Conservation (phyloP, 1,140 invertebrate genomes). For the Ceratina calcarata region DNA sequence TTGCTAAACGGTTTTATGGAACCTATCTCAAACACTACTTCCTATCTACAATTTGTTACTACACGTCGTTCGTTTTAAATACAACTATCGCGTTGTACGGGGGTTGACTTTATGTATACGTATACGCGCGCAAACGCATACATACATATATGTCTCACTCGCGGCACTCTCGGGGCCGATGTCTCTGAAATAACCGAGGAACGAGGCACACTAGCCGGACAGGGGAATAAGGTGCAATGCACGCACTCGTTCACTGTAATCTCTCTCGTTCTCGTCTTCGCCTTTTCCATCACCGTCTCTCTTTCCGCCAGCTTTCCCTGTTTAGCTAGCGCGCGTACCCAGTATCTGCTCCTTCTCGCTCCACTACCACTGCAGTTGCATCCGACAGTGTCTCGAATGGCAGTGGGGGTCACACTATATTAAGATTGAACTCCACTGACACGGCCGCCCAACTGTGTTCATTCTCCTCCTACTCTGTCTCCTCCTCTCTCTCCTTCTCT, state of each 20-base stretch:
- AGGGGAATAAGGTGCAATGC: constrained; percentile 77
- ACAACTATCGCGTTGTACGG: background rate
- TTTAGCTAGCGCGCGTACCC: background rate
- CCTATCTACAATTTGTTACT: too few relatives aligned
- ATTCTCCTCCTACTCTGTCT: constrained; percentile 62
- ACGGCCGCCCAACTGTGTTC: constrained; percentile 68
- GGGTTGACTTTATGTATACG: background rate
- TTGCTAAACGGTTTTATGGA: too few relatives aligned
- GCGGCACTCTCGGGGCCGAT: constrained; percentile 56
- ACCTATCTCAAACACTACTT: too few relatives aligned
- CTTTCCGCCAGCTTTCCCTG: constrained; percentile 33
- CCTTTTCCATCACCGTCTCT: constrained; percentile 2
- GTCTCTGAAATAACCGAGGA: constrained; percentile 77
- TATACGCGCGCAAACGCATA: background rate
- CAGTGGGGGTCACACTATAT: constrained; percentile 81
- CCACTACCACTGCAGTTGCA: constrained; percentile 64
- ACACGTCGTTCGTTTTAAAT: too few relatives aligned
- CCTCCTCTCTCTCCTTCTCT: constrained; percentile 26
- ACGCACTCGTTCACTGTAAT: constrained; percentile 68
- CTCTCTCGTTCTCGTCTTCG: constrained; percentile 26
- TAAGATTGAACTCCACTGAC: constrained; percentile 81
- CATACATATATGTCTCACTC: constrained; percentile 12
- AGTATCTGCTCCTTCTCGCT: constrained; percentile 10
- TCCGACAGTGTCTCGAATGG: constrained; percentile 66
- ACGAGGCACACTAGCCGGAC: constrained; percentile 64